Conservation (phyloP, 2,113 vertebrate species). For the Odontesthes bonariensis region DNA sequence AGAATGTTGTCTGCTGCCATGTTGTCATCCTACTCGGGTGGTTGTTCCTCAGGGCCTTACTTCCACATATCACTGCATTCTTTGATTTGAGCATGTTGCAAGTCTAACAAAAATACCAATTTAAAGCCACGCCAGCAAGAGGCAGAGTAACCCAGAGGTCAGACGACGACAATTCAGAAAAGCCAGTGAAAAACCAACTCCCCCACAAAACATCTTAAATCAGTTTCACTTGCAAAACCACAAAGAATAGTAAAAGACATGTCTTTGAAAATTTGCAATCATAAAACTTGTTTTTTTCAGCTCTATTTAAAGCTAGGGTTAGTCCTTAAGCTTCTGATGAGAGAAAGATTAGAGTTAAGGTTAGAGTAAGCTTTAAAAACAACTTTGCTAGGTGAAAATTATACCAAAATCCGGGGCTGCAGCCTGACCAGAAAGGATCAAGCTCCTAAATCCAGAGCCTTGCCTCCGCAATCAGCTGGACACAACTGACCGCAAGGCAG, state of each 20-base stretch:
- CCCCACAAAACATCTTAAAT: slow-evolving; percentile 59
- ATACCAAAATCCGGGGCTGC: slow-evolving; percentile 55
- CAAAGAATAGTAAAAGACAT: slow-evolving; percentile 22
- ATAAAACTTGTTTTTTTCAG: slow-evolving; percentile 64
- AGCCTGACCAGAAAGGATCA: slow-evolving; percentile 43
- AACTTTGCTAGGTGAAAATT: slow-evolving; percentile 64
- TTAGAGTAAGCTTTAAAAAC: slow-evolving; percentile 65
- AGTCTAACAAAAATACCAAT: slow-evolving; percentile 60
- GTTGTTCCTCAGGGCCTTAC: slow-evolving; percentile 24
- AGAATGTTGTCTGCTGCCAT: slow-evolving; percentile 37
- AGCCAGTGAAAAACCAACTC: slow-evolving; percentile 30
- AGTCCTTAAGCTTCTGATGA: slow-evolving; percentile 51
- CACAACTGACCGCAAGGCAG: slow-evolving; percentile 58
- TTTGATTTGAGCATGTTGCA: slow-evolving; percentile 46
- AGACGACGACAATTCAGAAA: slow-evolving; percentile 33
- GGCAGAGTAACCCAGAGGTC: slow-evolving; percentile 43
- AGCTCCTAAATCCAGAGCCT: slow-evolving; percentile 58
- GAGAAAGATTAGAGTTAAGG: slow-evolving; percentile 65
- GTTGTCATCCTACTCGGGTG: slow-evolving; percentile 27
- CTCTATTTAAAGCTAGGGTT: slow-evolving; percentile 62
- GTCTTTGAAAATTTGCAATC: slow-evolving; percentile 56
- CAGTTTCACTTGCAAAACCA: slow-evolving; percentile 58
- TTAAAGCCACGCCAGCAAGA: slow-evolving; percentile 40
- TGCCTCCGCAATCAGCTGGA: slow-evolving; percentile 61
- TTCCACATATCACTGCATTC: slow-evolving; percentile 60